A percentile compares a stretch with the other conserved stretches of the same genome.
These are phyloP conservation scores for Calidris pygmaea DNA, from an alignment of 2,113 vertebrate genomes.

Conservation along the genomic window DNA sequence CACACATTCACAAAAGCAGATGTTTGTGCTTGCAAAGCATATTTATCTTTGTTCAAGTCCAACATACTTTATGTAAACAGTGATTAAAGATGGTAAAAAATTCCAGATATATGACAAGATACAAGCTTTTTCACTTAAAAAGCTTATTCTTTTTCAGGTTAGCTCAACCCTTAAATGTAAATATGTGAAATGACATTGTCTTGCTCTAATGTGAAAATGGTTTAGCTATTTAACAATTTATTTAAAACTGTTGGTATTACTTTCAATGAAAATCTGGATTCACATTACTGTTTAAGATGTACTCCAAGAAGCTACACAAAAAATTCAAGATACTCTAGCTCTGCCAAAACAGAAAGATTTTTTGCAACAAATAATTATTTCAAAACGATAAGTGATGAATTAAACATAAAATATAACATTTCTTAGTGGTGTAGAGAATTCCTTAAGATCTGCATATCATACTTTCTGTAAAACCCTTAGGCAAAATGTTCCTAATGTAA, in stretches of 20 bases:
- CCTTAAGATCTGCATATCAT: not conserved
- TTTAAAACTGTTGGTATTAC: constrained; percentile 67
- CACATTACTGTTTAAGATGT: constrained; percentile 19
- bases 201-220: constrained; percentile 71
- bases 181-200: constrained; percentile 69
- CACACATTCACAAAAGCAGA: constrained; percentile 44
- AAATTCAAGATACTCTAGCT: constrained; percentile 63
- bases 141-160: constrained; percentile 55
- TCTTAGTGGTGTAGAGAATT: not conserved
- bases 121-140: constrained; percentile 40
- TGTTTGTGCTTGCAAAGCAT: constrained; percentile 30
- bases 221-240: constrained; percentile 69
- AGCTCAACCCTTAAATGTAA: constrained; percentile 56
- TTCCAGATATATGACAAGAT: constrained; percentile 20
- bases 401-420: not conserved
- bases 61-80: not conserved
- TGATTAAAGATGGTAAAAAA: constrained; percentile 35
- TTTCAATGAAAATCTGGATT: constrained; percentile 43
- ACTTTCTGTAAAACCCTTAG: not conserved
- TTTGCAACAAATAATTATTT: constrained; percentile 67
- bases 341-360: constrained; percentile 31
- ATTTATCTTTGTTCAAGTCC: constrained; percentile 31
- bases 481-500: not conserved
- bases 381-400: constrained; percentile 13
- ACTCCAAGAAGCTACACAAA: constrained; percentile 53